phyloP scores from a whole-genome alignment of 2,888 invertebrate genomes.

The Euphydryas editha region DNA sequence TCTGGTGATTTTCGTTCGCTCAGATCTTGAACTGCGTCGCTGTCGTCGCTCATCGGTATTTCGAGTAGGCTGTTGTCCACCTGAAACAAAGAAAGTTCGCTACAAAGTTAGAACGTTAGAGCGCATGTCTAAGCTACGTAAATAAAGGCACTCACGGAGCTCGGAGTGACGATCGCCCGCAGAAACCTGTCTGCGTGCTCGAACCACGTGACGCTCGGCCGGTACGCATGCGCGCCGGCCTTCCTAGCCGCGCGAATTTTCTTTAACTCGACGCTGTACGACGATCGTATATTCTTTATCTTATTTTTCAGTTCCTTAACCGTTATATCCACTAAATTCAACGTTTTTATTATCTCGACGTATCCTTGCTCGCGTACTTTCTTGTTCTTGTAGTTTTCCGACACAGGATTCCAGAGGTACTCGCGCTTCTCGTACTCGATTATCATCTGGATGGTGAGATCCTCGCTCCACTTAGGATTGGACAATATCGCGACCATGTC shows the following conservation, averaged over 20 bases:
- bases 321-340: constrained; percentile 76
- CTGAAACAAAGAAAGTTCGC: constrained; percentile 60
- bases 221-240: constrained; percentile 82
- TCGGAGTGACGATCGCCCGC: constrained; percentile 81
- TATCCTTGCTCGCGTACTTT: constrained; percentile 80
- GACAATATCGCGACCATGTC: constrained; percentile 78
- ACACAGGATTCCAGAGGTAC: constrained; percentile 79
- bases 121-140: constrained; percentile 41
- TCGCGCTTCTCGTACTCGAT: constrained; percentile 80
- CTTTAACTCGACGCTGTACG: constrained; percentile 81
- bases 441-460: constrained; percentile 79
- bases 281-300: constrained; percentile 81
- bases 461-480: constrained; percentile 82
- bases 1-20: constrained; percentile 78
- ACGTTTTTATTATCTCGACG: constrained; percentile 76
- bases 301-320: constrained; percentile 82
- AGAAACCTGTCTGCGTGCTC: constrained; percentile 83
- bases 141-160: constrained; percentile 70
- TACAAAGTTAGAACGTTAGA: constrained; percentile 53
- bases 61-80: constrained; percentile 77
- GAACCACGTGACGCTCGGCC: constrained; percentile 83
- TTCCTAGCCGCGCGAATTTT: constrained; percentile 82
- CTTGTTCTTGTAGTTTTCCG: constrained; percentile 80
- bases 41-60: constrained; percentile 77
- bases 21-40: constrained; percentile 76